phyloP scores from a whole-genome alignment of 2,113 vertebrate genomes.

The Podocnemis expansa region DNA sequence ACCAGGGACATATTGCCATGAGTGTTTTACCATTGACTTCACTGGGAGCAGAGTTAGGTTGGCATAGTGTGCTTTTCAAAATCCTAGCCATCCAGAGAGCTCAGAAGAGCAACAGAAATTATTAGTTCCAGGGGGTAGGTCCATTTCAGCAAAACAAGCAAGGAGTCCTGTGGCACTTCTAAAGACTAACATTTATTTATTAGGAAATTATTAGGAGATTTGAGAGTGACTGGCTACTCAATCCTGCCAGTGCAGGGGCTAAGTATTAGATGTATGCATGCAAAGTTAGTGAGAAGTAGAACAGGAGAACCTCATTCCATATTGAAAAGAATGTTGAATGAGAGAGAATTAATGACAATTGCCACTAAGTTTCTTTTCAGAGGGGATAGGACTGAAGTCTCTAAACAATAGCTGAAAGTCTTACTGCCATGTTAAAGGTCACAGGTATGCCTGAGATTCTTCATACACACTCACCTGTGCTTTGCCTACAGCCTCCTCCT shows the following conservation, averaged over 20 bases:
- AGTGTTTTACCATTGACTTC: neutral
- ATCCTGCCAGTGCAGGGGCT: neutral
- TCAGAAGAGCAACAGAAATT: neutral
- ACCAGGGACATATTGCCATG: neutral
- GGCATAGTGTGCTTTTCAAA: neutral
- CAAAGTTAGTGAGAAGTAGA: neutral
- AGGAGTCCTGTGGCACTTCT: too few relatives aligned
- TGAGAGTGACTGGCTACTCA: neutral
- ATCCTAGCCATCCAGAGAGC: neutral
- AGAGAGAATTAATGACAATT: too few relatives aligned
- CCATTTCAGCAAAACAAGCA: too few relatives aligned
- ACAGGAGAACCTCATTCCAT: neutral
- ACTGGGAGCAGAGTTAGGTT: neutral
- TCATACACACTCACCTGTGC: neutral
- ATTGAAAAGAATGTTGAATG: neutral
- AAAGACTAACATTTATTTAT: too few relatives aligned
- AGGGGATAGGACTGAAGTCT: neutral
- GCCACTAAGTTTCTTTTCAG: rapidly evolving
- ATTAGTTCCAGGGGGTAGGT: too few relatives aligned
- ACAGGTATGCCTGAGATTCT: rapidly evolving
- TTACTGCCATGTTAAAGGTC: neutral
- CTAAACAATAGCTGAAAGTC: rapidly evolving
- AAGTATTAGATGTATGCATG: neutral
- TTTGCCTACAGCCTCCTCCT: neutral
- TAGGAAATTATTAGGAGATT: neutral